Evolutionary conservation across 2,797 vertebrate species (phyloP).

Genomic region (Notolepis coatsorum): DNA sequence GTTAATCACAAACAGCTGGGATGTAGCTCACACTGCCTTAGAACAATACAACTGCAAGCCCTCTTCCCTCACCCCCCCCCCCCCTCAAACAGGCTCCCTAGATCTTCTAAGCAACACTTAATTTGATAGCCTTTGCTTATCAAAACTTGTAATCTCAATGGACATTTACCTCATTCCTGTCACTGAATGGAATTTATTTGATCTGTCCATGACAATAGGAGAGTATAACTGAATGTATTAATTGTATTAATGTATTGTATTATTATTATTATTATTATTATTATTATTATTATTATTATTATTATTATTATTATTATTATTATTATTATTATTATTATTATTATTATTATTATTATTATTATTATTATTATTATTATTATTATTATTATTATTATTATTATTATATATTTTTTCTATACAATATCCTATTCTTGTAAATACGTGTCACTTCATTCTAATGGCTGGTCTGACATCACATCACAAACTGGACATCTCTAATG

Average conservation of each 20-base stretch:
- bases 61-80: slow-evolving; percentile 24
- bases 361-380: no score
- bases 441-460: slow-evolving; percentile 14
- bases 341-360: no score
- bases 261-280: no score
- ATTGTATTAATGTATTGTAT: no score
- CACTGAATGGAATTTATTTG: slow-evolving; percentile 33
- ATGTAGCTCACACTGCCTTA: slow-evolving; percentile 77
- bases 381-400: no score
- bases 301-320: no score
- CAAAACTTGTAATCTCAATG: slow-evolving; percentile 67
- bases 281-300: no score
- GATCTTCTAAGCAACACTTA: slow-evolving; percentile 65
- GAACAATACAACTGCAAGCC: slow-evolving; percentile 62
- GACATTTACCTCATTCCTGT: slow-evolving; percentile 49
- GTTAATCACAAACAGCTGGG: slow-evolving; percentile 86
- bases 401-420: slow-evolving; percentile 43
- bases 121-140: slow-evolving; percentile 72
- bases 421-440: slow-evolving; percentile 21
- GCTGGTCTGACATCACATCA: slow-evolving; percentile 16
- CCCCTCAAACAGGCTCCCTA: slow-evolving; percentile 55
- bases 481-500: slow-evolving; percentile 14
- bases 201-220: background rate
- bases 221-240: background rate
- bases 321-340: no score